Percentiles rank a stretch among this genome's conserved stretches.
Conservation (phyloP, 2,888 invertebrate species). For the Neoaliturus tenellus region DNA sequence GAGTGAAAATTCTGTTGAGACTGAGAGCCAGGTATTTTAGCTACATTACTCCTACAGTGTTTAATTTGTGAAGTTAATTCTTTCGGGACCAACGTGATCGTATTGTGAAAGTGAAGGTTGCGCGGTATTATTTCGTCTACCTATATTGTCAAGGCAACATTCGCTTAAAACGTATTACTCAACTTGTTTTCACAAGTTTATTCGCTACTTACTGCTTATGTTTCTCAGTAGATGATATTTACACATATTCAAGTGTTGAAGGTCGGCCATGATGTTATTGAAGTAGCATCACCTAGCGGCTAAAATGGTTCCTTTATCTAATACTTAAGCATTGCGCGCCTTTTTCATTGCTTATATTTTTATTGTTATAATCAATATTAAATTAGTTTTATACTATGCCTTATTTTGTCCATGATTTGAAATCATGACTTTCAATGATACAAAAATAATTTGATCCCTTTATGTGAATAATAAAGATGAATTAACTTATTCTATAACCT, state of each 20-base stretch:
- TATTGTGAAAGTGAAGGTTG: background rate
- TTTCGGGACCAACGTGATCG: constrained; percentile 53
- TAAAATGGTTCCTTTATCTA: constrained; percentile 27
- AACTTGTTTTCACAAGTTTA: background rate
- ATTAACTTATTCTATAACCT: too few relatives aligned
- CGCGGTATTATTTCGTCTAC: background rate
- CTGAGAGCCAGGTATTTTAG: constrained; percentile 50
- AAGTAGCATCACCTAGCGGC: constrained; percentile 54
- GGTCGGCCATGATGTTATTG: constrained; percentile 56
- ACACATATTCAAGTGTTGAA: background rate
- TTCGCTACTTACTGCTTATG: background rate
- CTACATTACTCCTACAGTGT: background rate
- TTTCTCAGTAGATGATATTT: background rate
- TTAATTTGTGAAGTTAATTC: background rate
- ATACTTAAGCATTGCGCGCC: constrained; percentile 39
- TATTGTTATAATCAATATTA: background rate
- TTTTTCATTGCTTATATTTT: background rate
- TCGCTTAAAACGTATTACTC: background rate
- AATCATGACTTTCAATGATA: too few relatives aligned
- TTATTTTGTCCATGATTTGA: too few relatives aligned
- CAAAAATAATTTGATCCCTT: too few relatives aligned
- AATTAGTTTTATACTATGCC: background rate
- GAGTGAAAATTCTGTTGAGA: constrained; percentile 63
- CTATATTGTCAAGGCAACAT: background rate
- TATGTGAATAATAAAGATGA: too few relatives aligned